phyloP scores from a whole-genome alignment of 2,888 invertebrate genomes.

The Panzeria rudis region DNA sequence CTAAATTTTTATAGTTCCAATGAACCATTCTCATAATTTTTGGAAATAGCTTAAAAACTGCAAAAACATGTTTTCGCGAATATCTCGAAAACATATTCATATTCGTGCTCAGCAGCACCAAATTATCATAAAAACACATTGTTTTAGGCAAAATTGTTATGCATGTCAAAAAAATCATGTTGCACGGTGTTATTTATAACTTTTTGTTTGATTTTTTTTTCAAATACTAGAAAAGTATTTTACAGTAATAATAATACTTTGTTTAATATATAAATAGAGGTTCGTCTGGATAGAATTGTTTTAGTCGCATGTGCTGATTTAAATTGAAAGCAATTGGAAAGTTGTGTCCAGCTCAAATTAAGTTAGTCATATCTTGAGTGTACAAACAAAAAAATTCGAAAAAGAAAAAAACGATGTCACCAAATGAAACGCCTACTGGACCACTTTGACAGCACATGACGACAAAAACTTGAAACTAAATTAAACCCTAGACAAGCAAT shows the following conservation, averaged over 20 bases:
- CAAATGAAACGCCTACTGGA: constrained; percentile 37
- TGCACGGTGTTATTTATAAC: neutral
- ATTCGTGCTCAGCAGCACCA: too few species aligned
- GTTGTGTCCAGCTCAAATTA: constrained; percentile 18
- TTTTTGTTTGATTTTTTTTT: constrained; percentile 23
- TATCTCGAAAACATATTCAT: too few species aligned
- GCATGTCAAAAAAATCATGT: too few species aligned
- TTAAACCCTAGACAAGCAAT: constrained; percentile 31
- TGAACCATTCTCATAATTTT: too few species aligned
- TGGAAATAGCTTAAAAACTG: too few species aligned
- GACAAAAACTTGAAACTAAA: constrained; percentile 21
- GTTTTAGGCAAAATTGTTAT: too few species aligned
- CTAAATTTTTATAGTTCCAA: too few species aligned
- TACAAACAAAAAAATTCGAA: constrained; percentile 7
- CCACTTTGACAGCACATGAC: neutral
- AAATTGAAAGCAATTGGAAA: constrained; percentile 64
- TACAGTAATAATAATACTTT: constrained; percentile 1
- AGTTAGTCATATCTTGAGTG: constrained; percentile 43
- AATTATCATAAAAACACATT: too few species aligned
- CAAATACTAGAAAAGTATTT: constrained; percentile 25
- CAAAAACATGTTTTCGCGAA: too few species aligned
- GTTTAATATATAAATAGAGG: constrained; percentile 57
- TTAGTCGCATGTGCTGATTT: constrained; percentile 55
- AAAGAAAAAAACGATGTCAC: constrained; percentile 20
- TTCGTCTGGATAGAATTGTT: constrained; percentile 46